These are phyloP conservation scores for Tenualosa thibaudeaui DNA, from an alignment of 2,797 vertebrate genomes.

Conservation along the genomic window DNA sequence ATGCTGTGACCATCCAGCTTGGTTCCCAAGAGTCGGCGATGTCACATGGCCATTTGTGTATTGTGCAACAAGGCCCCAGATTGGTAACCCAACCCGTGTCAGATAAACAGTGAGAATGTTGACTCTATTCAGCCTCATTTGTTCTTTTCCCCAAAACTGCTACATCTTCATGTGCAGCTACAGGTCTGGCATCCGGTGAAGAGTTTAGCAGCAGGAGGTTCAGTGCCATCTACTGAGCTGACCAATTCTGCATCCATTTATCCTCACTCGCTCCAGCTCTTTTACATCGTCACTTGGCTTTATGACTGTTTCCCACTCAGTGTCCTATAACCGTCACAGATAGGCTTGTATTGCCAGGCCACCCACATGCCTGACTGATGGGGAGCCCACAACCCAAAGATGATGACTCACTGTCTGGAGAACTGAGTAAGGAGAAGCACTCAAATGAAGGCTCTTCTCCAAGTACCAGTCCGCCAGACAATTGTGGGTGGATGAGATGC, in stretches of 20 bases:
- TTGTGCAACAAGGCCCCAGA: conserved; percentile 12
- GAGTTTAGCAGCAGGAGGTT: not conserved
- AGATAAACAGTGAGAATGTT: conserved; percentile 12
- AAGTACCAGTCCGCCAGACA: not conserved
- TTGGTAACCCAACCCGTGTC: not conserved
- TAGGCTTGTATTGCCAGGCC: conserved; percentile 10
- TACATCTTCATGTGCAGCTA: not conserved
- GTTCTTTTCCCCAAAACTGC: not conserved
- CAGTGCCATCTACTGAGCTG: not conserved
- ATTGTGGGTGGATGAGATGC: not conserved
- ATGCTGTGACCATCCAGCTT: not conserved
- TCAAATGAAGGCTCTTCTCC: not conserved
- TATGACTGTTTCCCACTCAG: not conserved
- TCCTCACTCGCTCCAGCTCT: not conserved
- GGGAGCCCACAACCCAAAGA: not conserved
- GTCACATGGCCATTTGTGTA: conserved; percentile 22
- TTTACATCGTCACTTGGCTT: not conserved
- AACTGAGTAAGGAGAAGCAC: not conserved
- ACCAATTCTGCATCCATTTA: not conserved
- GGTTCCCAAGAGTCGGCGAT: not conserved
- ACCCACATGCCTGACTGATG: not conserved
- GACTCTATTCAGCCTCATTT: not conserved
- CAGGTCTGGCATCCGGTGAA: not conserved
- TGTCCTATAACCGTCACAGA: not conserved
- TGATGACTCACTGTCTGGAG: conserved; percentile 18